A percentile compares a stretch with the other conserved stretches of the same genome.
Evolutionary conservation across 2,113 vertebrate genomes (phyloP).

Genomic region (Morone saxatilis): DNA sequence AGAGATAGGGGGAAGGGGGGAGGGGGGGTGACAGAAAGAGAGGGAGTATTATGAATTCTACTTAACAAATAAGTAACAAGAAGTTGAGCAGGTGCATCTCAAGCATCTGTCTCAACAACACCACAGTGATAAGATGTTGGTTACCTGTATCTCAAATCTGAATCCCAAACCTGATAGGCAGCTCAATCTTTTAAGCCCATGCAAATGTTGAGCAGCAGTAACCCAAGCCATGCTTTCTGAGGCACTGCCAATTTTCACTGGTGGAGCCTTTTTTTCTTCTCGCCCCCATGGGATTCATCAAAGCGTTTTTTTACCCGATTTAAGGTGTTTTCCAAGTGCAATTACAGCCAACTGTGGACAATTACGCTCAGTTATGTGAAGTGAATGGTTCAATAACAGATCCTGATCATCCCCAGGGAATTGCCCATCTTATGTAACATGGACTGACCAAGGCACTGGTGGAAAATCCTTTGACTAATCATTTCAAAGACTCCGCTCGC

Average conservation of each 20-base stretch:
- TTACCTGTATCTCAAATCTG: constrained; percentile 48
- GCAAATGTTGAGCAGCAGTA: constrained; percentile 31
- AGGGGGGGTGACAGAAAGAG: constrained; percentile 45
- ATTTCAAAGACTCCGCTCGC: constrained; percentile 57
- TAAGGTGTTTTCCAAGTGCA: constrained; percentile 63
- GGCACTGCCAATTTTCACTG: constrained; percentile 53
- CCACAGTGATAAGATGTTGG: constrained; percentile 13
- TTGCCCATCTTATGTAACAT: constrained; percentile 58
- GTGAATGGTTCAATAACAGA: constrained; percentile 55
- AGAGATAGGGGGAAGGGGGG: constrained; percentile 26
- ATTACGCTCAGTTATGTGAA: constrained; percentile 30
- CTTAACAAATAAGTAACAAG: constrained; percentile 37
- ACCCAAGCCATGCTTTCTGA: constrained; percentile 36
- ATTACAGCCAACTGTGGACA: constrained; percentile 45
- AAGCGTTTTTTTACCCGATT: constrained; percentile 48
- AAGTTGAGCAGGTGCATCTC: constrained; percentile 63
- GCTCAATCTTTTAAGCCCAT: constrained; percentile 32
- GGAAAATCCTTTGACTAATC: constrained; percentile 63
- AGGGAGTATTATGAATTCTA: constrained; percentile 69
- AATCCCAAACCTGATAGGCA: constrained; percentile 26
- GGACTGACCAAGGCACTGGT: constrained; percentile 38
- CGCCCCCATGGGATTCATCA: constrained; percentile 49
- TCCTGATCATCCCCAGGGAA: constrained; percentile 79
- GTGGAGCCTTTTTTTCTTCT: constrained; percentile 16
- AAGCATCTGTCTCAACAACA: constrained; percentile 59